phyloP scores from a whole-genome alignment of 2,888 invertebrate species.

The Melieria crassipennis region DNA sequence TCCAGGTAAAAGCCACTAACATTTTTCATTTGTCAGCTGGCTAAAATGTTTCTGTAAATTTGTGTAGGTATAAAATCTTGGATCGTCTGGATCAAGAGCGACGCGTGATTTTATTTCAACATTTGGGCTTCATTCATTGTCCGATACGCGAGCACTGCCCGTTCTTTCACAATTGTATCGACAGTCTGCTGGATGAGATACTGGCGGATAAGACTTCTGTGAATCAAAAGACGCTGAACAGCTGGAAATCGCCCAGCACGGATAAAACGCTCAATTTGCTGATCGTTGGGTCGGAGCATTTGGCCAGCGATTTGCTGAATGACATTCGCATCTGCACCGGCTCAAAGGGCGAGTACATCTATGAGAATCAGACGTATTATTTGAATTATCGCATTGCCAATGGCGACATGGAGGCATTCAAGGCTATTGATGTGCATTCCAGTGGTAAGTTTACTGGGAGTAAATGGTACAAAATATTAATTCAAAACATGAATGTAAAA shows the following conservation, averaged over 20 bases:
- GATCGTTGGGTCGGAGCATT: conserved; percentile 85
- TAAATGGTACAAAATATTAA: not conserved
- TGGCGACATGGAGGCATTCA: conserved; percentile 87
- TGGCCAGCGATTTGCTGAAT: conserved; percentile 87
- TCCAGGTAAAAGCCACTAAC: conserved; percentile 71
- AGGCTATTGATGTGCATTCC: conserved; percentile 86
- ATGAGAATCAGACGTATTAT: conserved; percentile 82
- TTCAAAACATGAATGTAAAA: conserved; percentile 4
- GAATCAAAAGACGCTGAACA: conserved; percentile 69
- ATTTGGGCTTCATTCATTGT: conserved; percentile 94
- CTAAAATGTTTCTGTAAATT: not conserved
- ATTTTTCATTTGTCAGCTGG: not conserved
- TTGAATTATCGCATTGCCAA: conserved; percentile 87
- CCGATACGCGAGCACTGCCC: conserved; percentile 95
- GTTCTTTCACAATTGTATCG: conserved; percentile 85
- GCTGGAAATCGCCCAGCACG: conserved; percentile 53
- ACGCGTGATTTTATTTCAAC: conserved; percentile 93
- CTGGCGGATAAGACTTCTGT: conserved; percentile 63
- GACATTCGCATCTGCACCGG: conserved; percentile 88
- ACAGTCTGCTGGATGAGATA: conserved; percentile 75
- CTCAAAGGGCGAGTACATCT: conserved; percentile 82
- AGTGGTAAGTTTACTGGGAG: conserved; percentile 73
- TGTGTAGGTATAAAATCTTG: conserved; percentile 85
- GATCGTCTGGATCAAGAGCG: conserved; percentile 94
- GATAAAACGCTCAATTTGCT: conserved; percentile 78